Evolutionary conservation across 2,888 invertebrate genomes (phyloP).

Genomic region (Drosophila putrida): DNA sequence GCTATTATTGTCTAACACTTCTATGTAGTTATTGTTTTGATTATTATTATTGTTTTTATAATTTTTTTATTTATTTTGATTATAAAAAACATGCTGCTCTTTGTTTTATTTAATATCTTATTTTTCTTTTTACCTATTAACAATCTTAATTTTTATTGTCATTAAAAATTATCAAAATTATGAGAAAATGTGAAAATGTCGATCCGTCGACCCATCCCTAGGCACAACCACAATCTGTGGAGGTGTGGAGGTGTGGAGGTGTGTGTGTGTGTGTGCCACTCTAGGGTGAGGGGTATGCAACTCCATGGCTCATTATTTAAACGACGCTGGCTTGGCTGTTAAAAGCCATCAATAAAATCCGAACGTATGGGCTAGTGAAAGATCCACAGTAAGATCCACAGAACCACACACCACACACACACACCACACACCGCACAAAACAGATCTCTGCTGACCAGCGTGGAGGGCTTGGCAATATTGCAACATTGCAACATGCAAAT

Average conservation of each 20-base stretch:
- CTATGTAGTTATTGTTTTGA: no score
- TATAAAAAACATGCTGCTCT: no score
- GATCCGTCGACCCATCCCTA: not conserved
- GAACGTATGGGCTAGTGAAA: slow-evolving; percentile 59
- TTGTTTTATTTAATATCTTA: no score
- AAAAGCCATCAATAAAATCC: slow-evolving; percentile 79
- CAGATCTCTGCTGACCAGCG: slow-evolving; percentile 53
- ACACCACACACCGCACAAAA: slow-evolving; percentile 25
- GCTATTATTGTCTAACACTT: no score
- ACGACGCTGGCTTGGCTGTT: slow-evolving; percentile 79
- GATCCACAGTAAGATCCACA: not conserved
- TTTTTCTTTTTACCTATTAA: no score
- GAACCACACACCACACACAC: not conserved
- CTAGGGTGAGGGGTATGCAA: slow-evolving; percentile 19
- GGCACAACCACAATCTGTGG: slow-evolving; percentile 52
- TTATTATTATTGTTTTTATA: no score
- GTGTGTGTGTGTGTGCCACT: slow-evolving; percentile 41
- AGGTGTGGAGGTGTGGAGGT: slow-evolving; percentile 63
- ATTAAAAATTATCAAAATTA: no score
- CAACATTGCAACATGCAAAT: slow-evolving; percentile 74
- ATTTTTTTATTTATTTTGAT: no score
- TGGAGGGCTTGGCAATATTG: slow-evolving; percentile 57
- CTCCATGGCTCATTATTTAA: slow-evolving; percentile 77
- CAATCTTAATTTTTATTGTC: no score
- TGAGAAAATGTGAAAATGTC: no score